These are phyloP conservation scores for Myopa tessellatipennis DNA, from an alignment of 2,888 invertebrate genomes.

Conservation along the genomic window DNA sequence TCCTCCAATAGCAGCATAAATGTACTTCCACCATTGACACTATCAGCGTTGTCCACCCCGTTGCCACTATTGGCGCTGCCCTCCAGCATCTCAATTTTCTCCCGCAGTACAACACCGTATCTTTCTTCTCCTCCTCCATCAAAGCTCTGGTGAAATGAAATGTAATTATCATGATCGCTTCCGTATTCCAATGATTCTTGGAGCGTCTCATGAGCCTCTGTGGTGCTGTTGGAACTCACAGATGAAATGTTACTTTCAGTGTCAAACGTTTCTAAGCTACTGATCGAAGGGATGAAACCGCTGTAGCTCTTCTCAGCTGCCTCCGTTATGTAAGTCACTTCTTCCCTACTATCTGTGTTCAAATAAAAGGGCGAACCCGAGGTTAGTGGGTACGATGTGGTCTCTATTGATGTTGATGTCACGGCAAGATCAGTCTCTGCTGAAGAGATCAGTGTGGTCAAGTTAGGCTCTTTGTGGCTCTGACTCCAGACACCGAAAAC, in stretches of 20 bases:
- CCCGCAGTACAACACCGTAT: slow-evolving; percentile 43
- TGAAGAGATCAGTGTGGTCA: slow-evolving; percentile 32
- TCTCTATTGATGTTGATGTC: slow-evolving; percentile 6
- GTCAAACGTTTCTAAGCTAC: slow-evolving; percentile 62
- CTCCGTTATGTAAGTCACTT: background rate
- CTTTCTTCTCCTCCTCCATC: slow-evolving; percentile 47
- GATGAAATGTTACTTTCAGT: slow-evolving; percentile 59
- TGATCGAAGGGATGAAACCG: slow-evolving; percentile 62
- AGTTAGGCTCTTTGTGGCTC: slow-evolving; percentile 21
- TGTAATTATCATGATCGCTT: slow-evolving; percentile 19
- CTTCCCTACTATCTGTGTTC: slow-evolving; percentile 16
- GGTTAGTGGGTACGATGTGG: slow-evolving; percentile 6
- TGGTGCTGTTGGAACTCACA: slow-evolving; percentile 53
- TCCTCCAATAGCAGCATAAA: slow-evolving; percentile 79
- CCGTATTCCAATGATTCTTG: slow-evolving; percentile 45
- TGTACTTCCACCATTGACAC: slow-evolving; percentile 62
- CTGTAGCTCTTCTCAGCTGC: slow-evolving; percentile 14
- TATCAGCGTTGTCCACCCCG: slow-evolving; percentile 22
- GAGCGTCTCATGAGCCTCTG: slow-evolving; percentile 39
- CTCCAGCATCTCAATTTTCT: slow-evolving; percentile 50
- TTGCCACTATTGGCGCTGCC: slow-evolving; percentile 39
- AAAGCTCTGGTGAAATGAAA: slow-evolving; percentile 45
- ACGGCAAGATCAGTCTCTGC: slow-evolving; percentile 31
- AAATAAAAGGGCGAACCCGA: slow-evolving; percentile 21
- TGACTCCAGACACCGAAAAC: slow-evolving; percentile 45